These are phyloP conservation scores for Clamator glandarius DNA, from an alignment of 2,797 vertebrate genomes.

Conservation along the genomic window DNA sequence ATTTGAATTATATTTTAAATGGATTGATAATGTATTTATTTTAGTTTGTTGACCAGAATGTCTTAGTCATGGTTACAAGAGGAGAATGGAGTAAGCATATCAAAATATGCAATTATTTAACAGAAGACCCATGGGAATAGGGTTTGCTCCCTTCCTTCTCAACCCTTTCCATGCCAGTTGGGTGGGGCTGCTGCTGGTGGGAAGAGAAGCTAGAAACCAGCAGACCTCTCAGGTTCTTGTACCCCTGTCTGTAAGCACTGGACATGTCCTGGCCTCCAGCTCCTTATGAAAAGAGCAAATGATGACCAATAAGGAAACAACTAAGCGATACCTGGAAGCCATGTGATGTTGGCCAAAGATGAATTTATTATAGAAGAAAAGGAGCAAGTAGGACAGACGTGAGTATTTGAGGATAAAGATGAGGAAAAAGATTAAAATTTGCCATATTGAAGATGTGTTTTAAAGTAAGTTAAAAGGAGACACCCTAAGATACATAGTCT, in stretches of 20 bases:
- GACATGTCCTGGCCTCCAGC: background rate
- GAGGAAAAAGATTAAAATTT: background rate
- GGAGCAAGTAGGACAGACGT: background rate
- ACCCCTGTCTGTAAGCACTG: accelerated
- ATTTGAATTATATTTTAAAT: background rate
- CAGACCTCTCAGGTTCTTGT: background rate
- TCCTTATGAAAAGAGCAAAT: background rate
- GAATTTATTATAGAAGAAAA: background rate
- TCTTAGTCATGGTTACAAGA: background rate
- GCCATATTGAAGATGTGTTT: background rate
- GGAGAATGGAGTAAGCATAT: background rate
- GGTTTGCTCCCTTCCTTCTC: background rate
- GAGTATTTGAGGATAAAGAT: background rate
- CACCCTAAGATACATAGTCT: background rate
- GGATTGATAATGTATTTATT: background rate
- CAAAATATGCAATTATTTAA: background rate
- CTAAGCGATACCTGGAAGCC: background rate
- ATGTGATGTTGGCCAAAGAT: background rate
- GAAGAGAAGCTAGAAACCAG: background rate
- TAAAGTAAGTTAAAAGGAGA: background rate
- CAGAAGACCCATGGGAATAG: background rate
- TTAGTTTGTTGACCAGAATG: background rate
- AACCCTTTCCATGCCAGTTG: accelerated
- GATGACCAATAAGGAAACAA: background rate
- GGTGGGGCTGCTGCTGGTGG: background rate